phyloP scores from a whole-genome alignment of 2,113 vertebrate genomes.

The rat (Rattus norvegicus) region DNA sequence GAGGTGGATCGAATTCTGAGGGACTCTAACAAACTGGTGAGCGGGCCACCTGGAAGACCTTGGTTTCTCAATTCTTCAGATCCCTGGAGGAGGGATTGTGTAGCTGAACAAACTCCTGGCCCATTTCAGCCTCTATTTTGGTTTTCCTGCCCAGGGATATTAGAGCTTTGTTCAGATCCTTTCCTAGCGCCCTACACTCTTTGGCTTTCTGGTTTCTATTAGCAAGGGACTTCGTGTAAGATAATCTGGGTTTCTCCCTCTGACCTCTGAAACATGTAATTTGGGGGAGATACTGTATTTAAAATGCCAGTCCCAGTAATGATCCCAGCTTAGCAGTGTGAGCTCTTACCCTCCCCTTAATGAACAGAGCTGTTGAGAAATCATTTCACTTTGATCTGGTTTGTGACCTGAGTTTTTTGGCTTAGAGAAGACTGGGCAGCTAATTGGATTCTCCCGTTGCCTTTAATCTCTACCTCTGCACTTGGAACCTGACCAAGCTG shows the following conservation, averaged over 20 bases:
- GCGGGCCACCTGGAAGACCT: constrained; percentile 38
- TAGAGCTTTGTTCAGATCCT: constrained; percentile 57
- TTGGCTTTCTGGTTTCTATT: constrained; percentile 80
- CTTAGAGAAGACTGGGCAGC: constrained; percentile 82
- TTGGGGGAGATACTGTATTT: constrained; percentile 83
- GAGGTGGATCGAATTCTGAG: neutral
- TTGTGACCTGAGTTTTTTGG: constrained; percentile 85
- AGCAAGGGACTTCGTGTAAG: constrained; percentile 72
- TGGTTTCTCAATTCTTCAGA: constrained; percentile 36
- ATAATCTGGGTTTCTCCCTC: constrained; percentile 78
- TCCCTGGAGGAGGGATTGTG: constrained; percentile 48
- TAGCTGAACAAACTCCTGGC: neutral
- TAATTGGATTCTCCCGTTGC: constrained; percentile 86
- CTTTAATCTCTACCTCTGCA: constrained; percentile 86
- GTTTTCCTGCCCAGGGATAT: constrained; percentile 65
- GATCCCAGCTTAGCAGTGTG: constrained; percentile 70
- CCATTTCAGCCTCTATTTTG: constrained; percentile 60
- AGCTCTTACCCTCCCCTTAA: constrained; percentile 81
- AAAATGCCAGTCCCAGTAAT: constrained; percentile 81
- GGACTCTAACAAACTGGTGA: constrained; percentile 16
- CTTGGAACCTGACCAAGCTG: constrained; percentile 86
- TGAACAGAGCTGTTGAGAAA: constrained; percentile 83
- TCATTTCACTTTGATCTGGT: constrained; percentile 86
- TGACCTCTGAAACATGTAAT: constrained; percentile 79
- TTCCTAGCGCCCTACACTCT: constrained; percentile 61